Conservation (phyloP, 2,797 vertebrate species). For the Chromis chromis region DNA sequence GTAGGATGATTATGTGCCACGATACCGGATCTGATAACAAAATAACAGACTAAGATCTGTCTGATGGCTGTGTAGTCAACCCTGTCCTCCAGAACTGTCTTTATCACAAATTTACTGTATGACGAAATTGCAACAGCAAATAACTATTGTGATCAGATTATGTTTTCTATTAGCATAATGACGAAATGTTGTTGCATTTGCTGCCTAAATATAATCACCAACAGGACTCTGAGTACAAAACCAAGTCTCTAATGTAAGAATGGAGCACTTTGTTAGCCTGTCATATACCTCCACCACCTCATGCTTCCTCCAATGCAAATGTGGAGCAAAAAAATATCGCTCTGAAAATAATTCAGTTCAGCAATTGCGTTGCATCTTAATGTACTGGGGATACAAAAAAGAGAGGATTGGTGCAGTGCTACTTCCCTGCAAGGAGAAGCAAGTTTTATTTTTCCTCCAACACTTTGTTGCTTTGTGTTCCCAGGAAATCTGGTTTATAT, state of each 20-base stretch:
- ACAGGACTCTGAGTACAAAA: not conserved
- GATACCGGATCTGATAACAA: not conserved
- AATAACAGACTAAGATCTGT: constrained; percentile 6
- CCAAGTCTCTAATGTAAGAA: not conserved
- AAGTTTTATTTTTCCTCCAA: not conserved
- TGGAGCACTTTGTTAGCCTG: not conserved
- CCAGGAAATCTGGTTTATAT: constrained; percentile 31
- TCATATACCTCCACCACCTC: not conserved
- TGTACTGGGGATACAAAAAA: not conserved
- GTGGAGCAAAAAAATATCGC: too few relatives aligned
- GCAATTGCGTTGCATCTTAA: too few relatives aligned
- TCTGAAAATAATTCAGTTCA: too few relatives aligned
- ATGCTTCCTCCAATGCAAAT: too few relatives aligned
- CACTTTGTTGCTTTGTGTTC: constrained; percentile 5
- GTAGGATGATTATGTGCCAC: not conserved
- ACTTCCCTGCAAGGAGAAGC: not conserved
- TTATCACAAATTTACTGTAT: not conserved
- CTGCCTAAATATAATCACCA: not conserved
- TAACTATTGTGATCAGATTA: too few relatives aligned
- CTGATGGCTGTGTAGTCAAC: not conserved
- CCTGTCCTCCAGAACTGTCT: not conserved
- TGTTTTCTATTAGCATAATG: too few relatives aligned
- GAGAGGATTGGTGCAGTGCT: not conserved
- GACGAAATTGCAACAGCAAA: too few relatives aligned
- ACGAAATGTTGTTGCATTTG: not conserved